A percentile compares a stretch with the other conserved stretches of the same genome.
Evolutionary conservation across 64 coral and sea anemone species (phyloP).

Genomic region (Actinia equina): DNA sequence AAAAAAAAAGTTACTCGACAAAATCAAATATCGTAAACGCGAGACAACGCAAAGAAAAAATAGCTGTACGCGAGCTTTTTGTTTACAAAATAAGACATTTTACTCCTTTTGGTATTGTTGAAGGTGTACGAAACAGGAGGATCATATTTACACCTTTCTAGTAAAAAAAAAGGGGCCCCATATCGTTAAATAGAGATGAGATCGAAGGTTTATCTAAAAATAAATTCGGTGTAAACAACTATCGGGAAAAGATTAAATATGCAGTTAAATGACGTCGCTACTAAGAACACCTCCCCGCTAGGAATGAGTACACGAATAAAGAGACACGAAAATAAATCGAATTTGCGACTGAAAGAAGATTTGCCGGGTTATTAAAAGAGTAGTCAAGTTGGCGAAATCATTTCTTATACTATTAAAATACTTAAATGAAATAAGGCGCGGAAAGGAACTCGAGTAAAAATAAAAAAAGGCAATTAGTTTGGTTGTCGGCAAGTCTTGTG

Average conservation of each 20-base stretch:
- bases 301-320: not conserved
- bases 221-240: not conserved
- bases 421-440: not conserved
- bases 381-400: constrained; percentile 6
- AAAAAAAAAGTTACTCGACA: too few relatives aligned
- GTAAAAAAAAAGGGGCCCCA: not conserved
- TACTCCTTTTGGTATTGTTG: not conserved
- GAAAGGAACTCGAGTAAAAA: not conserved
- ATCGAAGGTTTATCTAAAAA: constrained; percentile 5
- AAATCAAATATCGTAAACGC: too few relatives aligned
- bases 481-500: not conserved
- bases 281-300: not conserved
- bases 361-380: not conserved
- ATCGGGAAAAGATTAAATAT: not conserved
- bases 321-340: not conserved
- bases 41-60: not conserved
- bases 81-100: not conserved
- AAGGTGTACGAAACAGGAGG: not conserved
- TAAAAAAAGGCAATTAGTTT: not conserved
- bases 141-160: not conserved
- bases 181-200: not conserved
- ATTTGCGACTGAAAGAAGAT: not conserved
- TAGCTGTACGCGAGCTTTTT: not conserved
- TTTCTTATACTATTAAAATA: not conserved
- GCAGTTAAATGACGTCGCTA: not conserved